Evolutionary conservation across 2,888 invertebrate species (phyloP), one percentile per base, ranked within the genome.

Genomic region (Apodemia duryi): DNA sequence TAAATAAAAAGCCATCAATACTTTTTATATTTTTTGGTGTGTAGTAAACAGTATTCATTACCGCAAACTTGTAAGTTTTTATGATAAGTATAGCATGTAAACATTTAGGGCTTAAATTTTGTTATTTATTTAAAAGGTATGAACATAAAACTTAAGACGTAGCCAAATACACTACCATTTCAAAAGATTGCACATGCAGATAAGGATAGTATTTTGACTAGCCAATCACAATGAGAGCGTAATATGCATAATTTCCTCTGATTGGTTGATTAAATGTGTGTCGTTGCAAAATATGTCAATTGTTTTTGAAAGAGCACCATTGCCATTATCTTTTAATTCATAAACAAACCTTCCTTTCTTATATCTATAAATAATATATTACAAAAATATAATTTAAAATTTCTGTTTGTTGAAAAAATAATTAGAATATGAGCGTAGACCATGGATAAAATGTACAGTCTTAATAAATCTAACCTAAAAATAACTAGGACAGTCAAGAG

Each of bases 361-460:
- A 43, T 32, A 43, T 43, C 43, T 43, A 63, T 64, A 64, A 35
- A 64, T 38, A 64, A 60, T 41, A 64, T 41, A 29, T 9, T 54
- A 77, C 74, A 75, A 72, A 73, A 72, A 71, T 67, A 72, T 79
- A 82, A 81, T 68, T 79, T 35, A 52, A 10, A 29, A 7, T 63
- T 43, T 32, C n/a, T 51, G 28, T 46, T 35, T 46, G 13, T 35
- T 32, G 57, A 57, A 7, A 54, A 57, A 57, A 57, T 11, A 57
- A 57, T 29, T 32, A 57, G 32, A 28, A 54, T 28, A 32, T 57
- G 57, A 57, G 57, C 57, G 32, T 57, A 57, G 57, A 11, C 57
- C 29, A 57, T 52, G 7, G 28, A 28, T 57, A 32, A 54, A 57
- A 57, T 57, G 57, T 57, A 57, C 57, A 57, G 57, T 57, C 57